Evolutionary conservation across 2,888 invertebrate genomes (phyloP), one percentile per base, ranked within the genome.

Genomic region (Aleiodes leptofemur): DNA sequence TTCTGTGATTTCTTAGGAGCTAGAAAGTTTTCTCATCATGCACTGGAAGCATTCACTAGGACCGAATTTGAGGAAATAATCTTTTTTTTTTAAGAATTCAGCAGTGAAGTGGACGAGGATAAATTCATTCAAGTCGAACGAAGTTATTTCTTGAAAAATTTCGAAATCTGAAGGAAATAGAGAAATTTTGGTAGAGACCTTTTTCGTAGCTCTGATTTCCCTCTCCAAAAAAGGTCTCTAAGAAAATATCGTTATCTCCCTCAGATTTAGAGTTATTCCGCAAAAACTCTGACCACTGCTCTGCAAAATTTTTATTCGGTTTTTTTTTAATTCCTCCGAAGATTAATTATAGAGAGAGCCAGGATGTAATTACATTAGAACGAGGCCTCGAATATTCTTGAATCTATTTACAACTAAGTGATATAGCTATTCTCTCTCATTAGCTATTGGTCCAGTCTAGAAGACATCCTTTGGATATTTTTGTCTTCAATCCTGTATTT

Each of bases 381-480:
- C 34, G 59, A 59, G 59, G 59, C 59, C 59, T 59, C 34, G 16
- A 48, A 64, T 11, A 43, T 16, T 48, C 34, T 64, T 64, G 43
- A 64, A 43, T 48, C 43, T 64, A 64, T 14, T 64, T 43, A 64
- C 64, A 64, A 14, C 71, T 74, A 74, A 29, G 71, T 74, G 74
- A 74, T 74, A 74, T 74, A 64, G 55, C 74, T 74, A 74, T 59
- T 64, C 43, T 11, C 38, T 51, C 31, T 51, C 53, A 29, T 23
- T 61, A 51, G 50, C 61, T 64, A 57, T 69, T 72, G 64, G 57
- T 73, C 73, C 73, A 69, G 34, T 57, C 57, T 68, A 73, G 14
- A 57, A 29, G 51, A 73, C 68, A 68, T 50, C 14, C 31, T 68
- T 51, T 51, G 31, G 68, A 64, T 64, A 64, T 43, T 5, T 64